Base-by-base conservation (phyloP, 2,888 invertebrate species). In the Rugalucina vietnamica region DNA sequence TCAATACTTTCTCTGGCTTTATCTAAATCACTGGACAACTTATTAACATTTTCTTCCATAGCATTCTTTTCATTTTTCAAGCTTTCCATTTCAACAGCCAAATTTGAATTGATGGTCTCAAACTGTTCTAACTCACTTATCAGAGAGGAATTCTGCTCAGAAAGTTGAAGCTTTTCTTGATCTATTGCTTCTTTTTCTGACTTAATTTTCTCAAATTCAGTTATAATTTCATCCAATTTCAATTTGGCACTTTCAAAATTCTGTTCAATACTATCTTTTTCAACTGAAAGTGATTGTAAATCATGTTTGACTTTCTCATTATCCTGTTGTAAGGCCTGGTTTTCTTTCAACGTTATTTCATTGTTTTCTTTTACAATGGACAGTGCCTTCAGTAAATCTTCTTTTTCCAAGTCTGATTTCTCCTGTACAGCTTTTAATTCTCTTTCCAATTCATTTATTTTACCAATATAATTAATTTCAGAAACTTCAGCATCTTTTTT, bases 361-460 rank as follows among this genome's bases (percentile, higher is more conserved):
- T 43, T 76, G 49, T 34, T 65, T 65, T 65, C 65, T 65, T 65
- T 65, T 29, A 65, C 34, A 65, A 65, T n/a, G 4, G 65, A n/a
- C 10, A 65, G 32, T 32, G 29, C 69, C 32, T 65, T 60, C 24
- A 76, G 27, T 5, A 32, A 18, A 27, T 34, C 49, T 12, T 12
- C 36, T 37, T 69, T 69, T 49, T 43, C 29, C 32, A n/a, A n/a
- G 37, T 54, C 65, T 36, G 32, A 32, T 65, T 34, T 65, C 18
- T 65, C 34, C 34, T 65, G 10, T 3, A 29, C 21, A 57, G 60
- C 49, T 39, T 69, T 69, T 36, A 76, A 76, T 32, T 76, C 76
- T 65, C 50, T 54, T 21, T 49, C 70, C 72, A 86, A 43, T 69
- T 77, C 71, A 29, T 72, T 18, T 8, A 85, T 27, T 27, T 86